Percentiles rank a stretch among this genome's conserved stretches.
Evolutionary conservation across 1,140 invertebrate genomes (phyloP).

Genomic region (Drosophila neocordata): DNA sequence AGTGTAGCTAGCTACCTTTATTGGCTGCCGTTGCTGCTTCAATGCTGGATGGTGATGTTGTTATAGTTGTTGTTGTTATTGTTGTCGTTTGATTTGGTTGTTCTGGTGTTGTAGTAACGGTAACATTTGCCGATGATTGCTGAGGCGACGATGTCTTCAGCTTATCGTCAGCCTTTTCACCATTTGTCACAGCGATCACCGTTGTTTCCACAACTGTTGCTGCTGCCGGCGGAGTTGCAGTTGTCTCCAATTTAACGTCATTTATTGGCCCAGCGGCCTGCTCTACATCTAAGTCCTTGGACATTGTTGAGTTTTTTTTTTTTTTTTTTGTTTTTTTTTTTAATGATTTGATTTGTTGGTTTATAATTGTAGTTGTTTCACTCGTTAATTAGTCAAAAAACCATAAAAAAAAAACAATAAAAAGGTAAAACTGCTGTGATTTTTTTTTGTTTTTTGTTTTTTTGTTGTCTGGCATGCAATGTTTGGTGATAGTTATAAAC

Average conservation of each 20-base stretch:
- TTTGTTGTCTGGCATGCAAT: conserved; percentile 1
- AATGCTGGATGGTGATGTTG: conserved; percentile 20
- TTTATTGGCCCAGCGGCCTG: conserved; percentile 46
- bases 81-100: conserved; percentile 26
- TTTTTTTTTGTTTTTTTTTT: conserved; percentile 11
- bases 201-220: conserved; percentile 16
- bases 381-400: conserved; percentile 2
- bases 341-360: not conserved
- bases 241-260: conserved; percentile 55
- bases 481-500: conserved; percentile 24
- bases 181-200: conserved; percentile 49
- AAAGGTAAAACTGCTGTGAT: conserved; percentile 1
- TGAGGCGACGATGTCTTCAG: not conserved
- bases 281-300: conserved; percentile 66
- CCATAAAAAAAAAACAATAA: not conserved
- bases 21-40: conserved; percentile 4
- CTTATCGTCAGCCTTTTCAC: conserved; percentile 33
- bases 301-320: conserved; percentile 43
- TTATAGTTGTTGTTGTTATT: conserved; percentile 14
- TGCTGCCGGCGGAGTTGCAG: conserved; percentile 20
- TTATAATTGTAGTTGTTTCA: not conserved
- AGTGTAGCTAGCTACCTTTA: conserved; percentile 10
- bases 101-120: conserved; percentile 10
- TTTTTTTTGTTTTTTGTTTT: not conserved
- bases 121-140: conserved; percentile 8